Evolutionary conservation across 2,113 vertebrate genomes (phyloP).

Genomic region (Peucedramus taeniatus): DNA sequence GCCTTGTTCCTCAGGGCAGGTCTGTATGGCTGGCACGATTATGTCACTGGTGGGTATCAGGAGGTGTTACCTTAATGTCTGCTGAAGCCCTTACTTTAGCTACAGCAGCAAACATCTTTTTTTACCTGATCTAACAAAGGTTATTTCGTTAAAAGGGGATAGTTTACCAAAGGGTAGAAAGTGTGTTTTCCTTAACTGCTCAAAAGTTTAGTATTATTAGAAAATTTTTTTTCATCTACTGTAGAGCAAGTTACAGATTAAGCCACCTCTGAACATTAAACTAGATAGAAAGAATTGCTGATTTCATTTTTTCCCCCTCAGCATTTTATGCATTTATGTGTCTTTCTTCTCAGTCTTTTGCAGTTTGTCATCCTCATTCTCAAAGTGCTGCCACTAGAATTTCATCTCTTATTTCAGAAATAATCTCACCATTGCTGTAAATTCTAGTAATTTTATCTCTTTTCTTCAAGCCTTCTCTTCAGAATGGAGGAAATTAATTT

Average conservation of each 20-base stretch:
- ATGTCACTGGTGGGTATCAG: not conserved
- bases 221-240: not conserved
- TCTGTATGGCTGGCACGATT: not conserved
- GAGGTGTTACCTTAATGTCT: not conserved
- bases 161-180: not conserved
- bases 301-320: not conserved
- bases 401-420: slow-evolving; percentile 34
- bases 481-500: slow-evolving; percentile 34
- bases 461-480: slow-evolving; percentile 22
- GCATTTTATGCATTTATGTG: not conserved
- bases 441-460: slow-evolving; percentile 33
- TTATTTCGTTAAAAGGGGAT: not conserved
- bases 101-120: not conserved
- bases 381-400: slow-evolving; percentile 33
- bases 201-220: not conserved
- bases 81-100: not conserved
- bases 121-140: not conserved
- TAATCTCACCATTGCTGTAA: slow-evolving; percentile 11
- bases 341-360: not conserved
- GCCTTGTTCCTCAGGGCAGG: not conserved
- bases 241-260: not conserved
- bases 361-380: slow-evolving; percentile 19
- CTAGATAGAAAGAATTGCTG: not conserved
- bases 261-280: not conserved
- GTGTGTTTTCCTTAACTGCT: not conserved